phyloP scores from a whole-genome alignment of 2,113 vertebrate genomes.

The mouse (Mus musculus) region GRCm39 chr11:41614001-41614500 shows the following conservation, averaged over 20 bases:
- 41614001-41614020: neutral
- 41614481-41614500: slow-evolving; percentile 15
- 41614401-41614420: slow-evolving; percentile 62
- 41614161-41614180: neutral
- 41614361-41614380: slow-evolving; percentile 17
- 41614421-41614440: slow-evolving; percentile 70
- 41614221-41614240: slow-evolving; percentile 40
- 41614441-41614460: slow-evolving; percentile 62
- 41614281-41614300: neutral
- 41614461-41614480: slow-evolving; percentile 41
- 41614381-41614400: slow-evolving; percentile 68
- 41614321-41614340: slow-evolving; percentile 42
- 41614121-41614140: neutral
- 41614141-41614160: neutral
- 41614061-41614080: neutral
- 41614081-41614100: neutral
- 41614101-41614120: neutral
- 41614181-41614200: neutral
- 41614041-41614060: slow-evolving; percentile 18
- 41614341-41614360: slow-evolving; percentile 42
- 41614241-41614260: neutral
- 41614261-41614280: slow-evolving; percentile 5
- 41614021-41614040: slow-evolving; percentile 18
- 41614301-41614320: slow-evolving; percentile 45
- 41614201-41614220: neutral